Evolutionary conservation across 1,140 invertebrate genomes (phyloP), one percentile per base, ranked within the genome.

Genomic region (Hyposmocoma kahamanoa): DNA sequence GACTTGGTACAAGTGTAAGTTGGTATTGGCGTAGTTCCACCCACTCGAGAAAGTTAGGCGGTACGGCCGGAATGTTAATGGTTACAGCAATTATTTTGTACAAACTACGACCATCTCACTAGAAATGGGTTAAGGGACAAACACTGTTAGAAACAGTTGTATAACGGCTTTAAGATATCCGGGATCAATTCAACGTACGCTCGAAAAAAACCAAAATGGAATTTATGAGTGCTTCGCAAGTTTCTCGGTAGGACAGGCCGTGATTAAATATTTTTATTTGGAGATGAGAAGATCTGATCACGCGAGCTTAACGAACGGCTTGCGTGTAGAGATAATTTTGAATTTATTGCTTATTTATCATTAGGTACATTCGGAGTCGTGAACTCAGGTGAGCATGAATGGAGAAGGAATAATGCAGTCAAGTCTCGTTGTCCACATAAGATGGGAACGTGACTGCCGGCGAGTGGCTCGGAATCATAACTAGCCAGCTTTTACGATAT

Each of bases 21-120:
- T 30, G 30, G 24, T 47, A 55, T 53, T 53, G 47, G 48, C 44
- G 44, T 38, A 56, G 59, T 28, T 44, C 24, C 55, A 62, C 56
- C 56, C 59, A 68, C 62, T 59, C 47, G 50, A 64, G 56, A 70
- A 66, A 68, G 62, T 68, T 58, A 53, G 50, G 57, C 60, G 58
- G 50, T 62, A 59, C 44, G 50, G 26, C 47, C 56, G 59, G 68
- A 74, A 74, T 74, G 59, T 71, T 72, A 71, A 74, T 70, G 55
- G 61, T 51, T 39, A n/a, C 17, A 62, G 60, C 58, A 74, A 72
- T 74, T 69, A 69, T 69, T 64, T 62, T 56, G 53, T 62, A 66
- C 41, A 59, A 53, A 54, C 43, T 52, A 53, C 53, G 57, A 48
- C 59, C 43, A 41, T 43, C n/a, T n/a, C 53, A 56, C 47, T 45